phyloP scores from a whole-genome alignment of 2,888 invertebrate species.

The Thumatha senex region DNA sequence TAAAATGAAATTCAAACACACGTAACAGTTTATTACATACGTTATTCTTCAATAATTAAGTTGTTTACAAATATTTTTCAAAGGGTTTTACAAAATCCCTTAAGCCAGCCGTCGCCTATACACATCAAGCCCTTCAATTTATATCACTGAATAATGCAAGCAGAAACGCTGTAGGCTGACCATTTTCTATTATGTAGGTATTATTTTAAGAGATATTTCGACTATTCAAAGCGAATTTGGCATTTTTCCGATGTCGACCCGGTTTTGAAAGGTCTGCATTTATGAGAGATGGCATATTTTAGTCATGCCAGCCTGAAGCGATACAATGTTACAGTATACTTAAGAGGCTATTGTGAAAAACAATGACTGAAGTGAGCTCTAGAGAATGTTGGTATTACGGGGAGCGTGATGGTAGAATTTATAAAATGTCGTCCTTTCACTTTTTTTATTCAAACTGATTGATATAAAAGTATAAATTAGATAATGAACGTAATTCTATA shows the following conservation, averaged over 20 bases:
- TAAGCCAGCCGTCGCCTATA: slow-evolving; percentile 32
- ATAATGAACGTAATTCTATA: no score
- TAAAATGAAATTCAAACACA: no score
- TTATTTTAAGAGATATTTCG: slow-evolving; percentile 37
- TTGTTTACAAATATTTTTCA: not conserved
- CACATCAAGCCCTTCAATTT: slow-evolving; percentile 49
- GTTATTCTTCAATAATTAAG: not conserved
- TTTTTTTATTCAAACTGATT: no score
- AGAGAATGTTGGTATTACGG: slow-evolving; percentile 16
- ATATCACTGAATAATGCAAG: slow-evolving; percentile 64
- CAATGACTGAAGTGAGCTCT: slow-evolving; percentile 22
- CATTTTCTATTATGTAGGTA: slow-evolving; percentile 28
- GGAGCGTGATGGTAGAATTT: slow-evolving; percentile 11
- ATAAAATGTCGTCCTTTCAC: not conserved
- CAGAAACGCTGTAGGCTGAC: slow-evolving; percentile 25
- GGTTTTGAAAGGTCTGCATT: slow-evolving; percentile 10
- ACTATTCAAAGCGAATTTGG: slow-evolving; percentile 6
- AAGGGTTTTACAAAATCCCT: slow-evolving; percentile 21
- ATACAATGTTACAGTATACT: slow-evolving; percentile 18
- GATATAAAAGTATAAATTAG: no score
- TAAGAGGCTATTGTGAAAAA: slow-evolving; percentile 20
- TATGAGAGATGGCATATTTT: not conserved
- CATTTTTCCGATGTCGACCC: slow-evolving; percentile 17
- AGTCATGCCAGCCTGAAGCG: slow-evolving; percentile 14
- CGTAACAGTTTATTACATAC: no score